Base-by-base conservation (phyloP, 2,888 invertebrate species). In the Falcaria lacertinaria region DNA sequence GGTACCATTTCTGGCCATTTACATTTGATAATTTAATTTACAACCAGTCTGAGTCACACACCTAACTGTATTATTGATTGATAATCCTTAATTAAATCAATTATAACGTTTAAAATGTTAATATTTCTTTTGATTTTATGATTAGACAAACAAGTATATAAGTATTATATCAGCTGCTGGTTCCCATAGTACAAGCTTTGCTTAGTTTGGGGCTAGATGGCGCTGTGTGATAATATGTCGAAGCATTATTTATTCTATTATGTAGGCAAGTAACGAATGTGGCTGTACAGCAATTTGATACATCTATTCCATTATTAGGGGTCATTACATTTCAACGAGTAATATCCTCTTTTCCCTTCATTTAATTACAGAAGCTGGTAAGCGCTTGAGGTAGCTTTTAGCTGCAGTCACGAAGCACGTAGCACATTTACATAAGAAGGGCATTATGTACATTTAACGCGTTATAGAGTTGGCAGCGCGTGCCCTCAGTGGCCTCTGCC, bases 381-480 rank as follows among this genome's bases (percentile, higher is more conserved):
- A 64, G 52, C 48, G 54, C 37, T 39, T 48, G 38, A 15, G 37
- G 41, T 46, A 38, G 43, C 51, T 57, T 52, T 49, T 25, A 48
- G 39, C 47, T 42, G 50, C 8, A 53, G 64, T 60, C 60, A 64
- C 64, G 60, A 61, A 41, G 19, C 35, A 50, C 36, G 15, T 39
- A 44, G 16, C 43, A 48, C 57, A 61, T 71, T 73, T 70, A 64
- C 64, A 67, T 61, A 65, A 58, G 55, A 57, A 54, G 48, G 40
- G 54, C 54, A 62, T 66, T 64, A 65, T 60, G 52, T 51, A 56
- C 40, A 19, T 52, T 54, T 58, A 57, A 54, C 61, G 52, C 55
- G 55, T 58, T 54, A 62, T 57, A 62, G 60, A 67, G 60, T 64
- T 60, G 63, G 68, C 67, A 60, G 65, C 52, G 32, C 50, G 45